phyloP scores from a whole-genome alignment of 2,797 vertebrate species.

The Capromys pilorides region DNA sequence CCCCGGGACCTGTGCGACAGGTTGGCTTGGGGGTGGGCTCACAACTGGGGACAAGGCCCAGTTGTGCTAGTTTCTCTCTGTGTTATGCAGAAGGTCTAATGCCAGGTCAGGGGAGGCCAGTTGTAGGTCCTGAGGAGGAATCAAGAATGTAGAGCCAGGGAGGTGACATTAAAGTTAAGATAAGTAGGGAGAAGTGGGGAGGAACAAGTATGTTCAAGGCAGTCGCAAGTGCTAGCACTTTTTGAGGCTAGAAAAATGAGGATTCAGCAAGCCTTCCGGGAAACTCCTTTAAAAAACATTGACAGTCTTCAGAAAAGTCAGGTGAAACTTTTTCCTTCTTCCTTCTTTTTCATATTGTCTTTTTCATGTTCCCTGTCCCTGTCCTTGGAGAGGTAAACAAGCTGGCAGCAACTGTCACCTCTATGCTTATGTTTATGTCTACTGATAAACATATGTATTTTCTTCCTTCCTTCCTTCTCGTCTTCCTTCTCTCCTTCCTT shows the following conservation, averaged over 20 bases:
- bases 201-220: background rate
- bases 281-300: background rate
- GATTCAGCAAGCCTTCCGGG: conserved; percentile 4
- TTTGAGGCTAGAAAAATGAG: background rate
- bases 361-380: background rate
- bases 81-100: background rate
- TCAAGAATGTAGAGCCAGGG: background rate
- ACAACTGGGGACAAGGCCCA: background rate
- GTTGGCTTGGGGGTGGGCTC: background rate
- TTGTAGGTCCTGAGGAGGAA: background rate
- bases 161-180: background rate
- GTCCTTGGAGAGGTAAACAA: background rate
- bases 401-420: background rate
- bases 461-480: background rate
- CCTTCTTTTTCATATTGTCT: background rate
- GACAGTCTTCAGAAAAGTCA: background rate
- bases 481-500: background rate
- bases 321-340: no score
- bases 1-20: background rate
- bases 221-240: background rate
- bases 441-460: background rate
- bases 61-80: background rate
- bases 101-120: background rate
- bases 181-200: background rate
- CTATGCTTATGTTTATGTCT: background rate